These are phyloP conservation scores for Stictonetta naevosa DNA, from an alignment of 2,113 vertebrate species.

Conservation along the genomic window DNA sequence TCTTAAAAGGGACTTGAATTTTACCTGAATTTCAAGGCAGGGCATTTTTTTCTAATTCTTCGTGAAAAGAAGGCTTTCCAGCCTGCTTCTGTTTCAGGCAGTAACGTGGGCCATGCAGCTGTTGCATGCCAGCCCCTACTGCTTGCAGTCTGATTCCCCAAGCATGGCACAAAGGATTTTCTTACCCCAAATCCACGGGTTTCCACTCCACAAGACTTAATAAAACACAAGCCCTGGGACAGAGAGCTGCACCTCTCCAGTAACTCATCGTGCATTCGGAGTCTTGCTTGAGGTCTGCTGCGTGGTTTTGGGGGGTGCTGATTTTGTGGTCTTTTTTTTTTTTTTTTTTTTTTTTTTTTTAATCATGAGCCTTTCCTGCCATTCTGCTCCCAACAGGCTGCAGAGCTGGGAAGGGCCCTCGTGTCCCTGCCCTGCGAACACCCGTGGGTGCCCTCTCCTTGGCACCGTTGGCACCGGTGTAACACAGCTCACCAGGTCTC, in stretches of 20 bases:
- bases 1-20: too few relatives aligned
- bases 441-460: not conserved
- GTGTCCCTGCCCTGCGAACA: accelerated
- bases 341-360: not conserved
- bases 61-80: not conserved
- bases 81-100: not conserved
- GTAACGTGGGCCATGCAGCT: not conserved
- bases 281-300: not conserved
- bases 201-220: not conserved
- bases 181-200: not conserved
- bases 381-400: accelerated
- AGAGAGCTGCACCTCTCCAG: accelerated
- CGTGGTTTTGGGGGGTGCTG: not conserved
- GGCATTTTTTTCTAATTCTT: not conserved
- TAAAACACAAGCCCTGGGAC: not conserved
- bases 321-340: not conserved
- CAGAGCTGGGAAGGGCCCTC: accelerated
- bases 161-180: not conserved
- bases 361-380: not conserved
- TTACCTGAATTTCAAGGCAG: too few relatives aligned
- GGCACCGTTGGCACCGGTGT: not conserved
- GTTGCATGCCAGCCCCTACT: not conserved
- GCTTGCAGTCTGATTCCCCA: not conserved
- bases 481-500: not conserved
- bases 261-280: too few relatives aligned